Percentiles rank a stretch among this genome's conserved stretches.
phyloP scores from a whole-genome alignment of 2,797 vertebrate genomes.

The Rhinatrema bivittatum region DNA sequence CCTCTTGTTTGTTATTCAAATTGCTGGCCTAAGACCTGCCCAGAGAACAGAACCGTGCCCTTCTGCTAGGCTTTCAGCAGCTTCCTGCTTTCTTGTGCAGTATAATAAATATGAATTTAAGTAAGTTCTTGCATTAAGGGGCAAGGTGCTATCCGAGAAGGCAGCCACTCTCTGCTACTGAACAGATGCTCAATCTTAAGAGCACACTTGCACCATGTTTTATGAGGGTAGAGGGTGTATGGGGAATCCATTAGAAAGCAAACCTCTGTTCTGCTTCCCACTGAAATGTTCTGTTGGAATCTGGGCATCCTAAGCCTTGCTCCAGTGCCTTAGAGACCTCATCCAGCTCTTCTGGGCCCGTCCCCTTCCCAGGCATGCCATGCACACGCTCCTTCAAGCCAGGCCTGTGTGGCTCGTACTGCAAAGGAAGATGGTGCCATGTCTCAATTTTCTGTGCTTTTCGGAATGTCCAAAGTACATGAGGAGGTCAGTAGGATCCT shows the following conservation, averaged over 20 bases:
- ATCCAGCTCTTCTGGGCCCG: not conserved
- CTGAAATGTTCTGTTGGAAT: not conserved
- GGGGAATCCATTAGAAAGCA: not conserved
- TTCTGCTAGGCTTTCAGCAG: no score
- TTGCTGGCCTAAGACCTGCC: no score
- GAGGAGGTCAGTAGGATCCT: conserved; percentile 23
- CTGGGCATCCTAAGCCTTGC: not conserved
- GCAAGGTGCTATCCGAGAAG: conserved; percentile 31
- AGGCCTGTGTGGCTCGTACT: conserved; percentile 3
- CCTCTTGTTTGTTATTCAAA: no score
- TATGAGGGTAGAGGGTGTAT: not conserved
- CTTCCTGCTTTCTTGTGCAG: conserved; percentile 24
- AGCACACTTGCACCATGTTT: conserved; percentile 2
- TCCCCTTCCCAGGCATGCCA: not conserved
- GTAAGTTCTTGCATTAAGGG: conserved; percentile 24
- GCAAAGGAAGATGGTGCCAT: conserved; percentile 15
- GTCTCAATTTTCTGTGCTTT: conserved; percentile 47
- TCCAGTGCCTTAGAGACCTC: not conserved
- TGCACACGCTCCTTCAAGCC: not conserved
- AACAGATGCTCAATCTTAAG: conserved; percentile 19
- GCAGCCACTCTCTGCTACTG: conserved; percentile 10
- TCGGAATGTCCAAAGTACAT: conserved; percentile 24
- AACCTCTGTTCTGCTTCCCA: not conserved
- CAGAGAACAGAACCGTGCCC: no score
- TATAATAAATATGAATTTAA: conserved; percentile 18